Evolutionary conservation across 23 tunicate genomes (phyloP).

Genomic region (Ciona savignyi): DNA sequence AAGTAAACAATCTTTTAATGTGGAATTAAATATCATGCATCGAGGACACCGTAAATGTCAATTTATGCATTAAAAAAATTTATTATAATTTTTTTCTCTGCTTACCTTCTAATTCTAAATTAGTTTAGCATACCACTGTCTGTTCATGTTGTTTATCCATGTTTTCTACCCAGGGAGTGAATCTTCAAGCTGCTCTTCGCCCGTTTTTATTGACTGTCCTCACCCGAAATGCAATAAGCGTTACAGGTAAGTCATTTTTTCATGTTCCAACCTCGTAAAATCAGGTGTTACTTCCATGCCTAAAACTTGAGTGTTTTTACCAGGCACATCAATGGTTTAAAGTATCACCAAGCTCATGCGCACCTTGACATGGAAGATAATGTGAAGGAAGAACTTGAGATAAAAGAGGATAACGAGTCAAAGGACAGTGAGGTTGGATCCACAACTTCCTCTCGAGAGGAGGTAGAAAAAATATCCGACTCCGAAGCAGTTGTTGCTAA

Average conservation of each 20-base stretch:
- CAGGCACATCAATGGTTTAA: slow-evolving; percentile 52
- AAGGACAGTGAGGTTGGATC: too few species aligned
- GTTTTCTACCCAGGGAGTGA: slow-evolving; percentile 42
- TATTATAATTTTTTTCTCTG: too few species aligned
- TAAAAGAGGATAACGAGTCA: neutral
- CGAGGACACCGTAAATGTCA: too few species aligned
- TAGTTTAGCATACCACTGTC: too few species aligned
- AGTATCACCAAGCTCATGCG: slow-evolving; percentile 80
- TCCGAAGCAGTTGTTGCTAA: neutral
- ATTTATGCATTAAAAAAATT: too few species aligned
- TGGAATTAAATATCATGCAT: too few species aligned
- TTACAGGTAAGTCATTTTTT: slow-evolving; percentile 75
- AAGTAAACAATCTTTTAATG: too few species aligned
- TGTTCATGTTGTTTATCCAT: too few species aligned
- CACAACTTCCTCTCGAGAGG: too few species aligned
- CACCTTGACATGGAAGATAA: slow-evolving; percentile 29
- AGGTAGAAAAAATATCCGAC: too few species aligned
- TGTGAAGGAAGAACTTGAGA: slow-evolving; percentile 1
- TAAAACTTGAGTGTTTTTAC: neutral
- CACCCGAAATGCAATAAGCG: slow-evolving; percentile 71
- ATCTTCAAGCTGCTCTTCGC: slow-evolving; percentile 83
- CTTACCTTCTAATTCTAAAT: too few species aligned
- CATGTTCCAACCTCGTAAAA: neutral
- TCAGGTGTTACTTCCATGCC: neutral
- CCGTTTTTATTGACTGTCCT: slow-evolving; percentile 75